Conservation (phyloP, 2,113 vertebrate species). For the Gymnogyps californianus region DNA sequence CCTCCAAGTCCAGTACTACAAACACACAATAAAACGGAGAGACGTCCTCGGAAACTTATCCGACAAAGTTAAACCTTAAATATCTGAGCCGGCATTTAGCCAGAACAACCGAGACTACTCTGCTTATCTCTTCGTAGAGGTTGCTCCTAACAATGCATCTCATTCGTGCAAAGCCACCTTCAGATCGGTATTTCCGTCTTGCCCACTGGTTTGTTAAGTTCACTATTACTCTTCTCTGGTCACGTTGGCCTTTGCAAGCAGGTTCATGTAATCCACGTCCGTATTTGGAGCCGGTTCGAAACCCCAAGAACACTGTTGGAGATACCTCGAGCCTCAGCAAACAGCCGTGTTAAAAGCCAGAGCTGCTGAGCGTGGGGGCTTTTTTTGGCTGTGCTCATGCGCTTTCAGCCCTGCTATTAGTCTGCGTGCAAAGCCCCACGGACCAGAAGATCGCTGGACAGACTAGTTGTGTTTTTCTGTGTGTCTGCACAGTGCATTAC, state of each 20-base stretch:
- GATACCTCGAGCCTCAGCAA: background rate
- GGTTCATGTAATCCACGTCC: too few relatives aligned
- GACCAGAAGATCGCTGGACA: background rate
- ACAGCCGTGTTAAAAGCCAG: background rate
- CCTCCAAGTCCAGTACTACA: background rate
- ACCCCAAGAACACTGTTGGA: background rate
- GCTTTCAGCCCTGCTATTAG: background rate
- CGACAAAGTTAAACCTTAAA: background rate
- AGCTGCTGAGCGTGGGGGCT: background rate
- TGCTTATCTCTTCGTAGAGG: background rate
- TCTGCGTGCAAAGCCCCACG: background rate
- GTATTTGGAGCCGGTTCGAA: background rate
- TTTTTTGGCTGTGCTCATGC: background rate
- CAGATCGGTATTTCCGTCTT: too few relatives aligned
- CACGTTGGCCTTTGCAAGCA: background rate
- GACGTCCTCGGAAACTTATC: background rate
- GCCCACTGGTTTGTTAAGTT: background rate
- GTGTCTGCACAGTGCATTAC: background rate
- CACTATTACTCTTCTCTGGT: background rate
- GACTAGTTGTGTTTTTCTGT: too few relatives aligned
- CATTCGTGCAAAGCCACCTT: background rate
- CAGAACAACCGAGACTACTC: background rate
- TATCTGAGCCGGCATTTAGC: background rate
- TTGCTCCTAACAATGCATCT: background rate
- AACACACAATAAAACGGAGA: background rate